Evolutionary conservation across 2,888 invertebrate genomes (phyloP).

Genomic region (Tiphia femorata): DNA sequence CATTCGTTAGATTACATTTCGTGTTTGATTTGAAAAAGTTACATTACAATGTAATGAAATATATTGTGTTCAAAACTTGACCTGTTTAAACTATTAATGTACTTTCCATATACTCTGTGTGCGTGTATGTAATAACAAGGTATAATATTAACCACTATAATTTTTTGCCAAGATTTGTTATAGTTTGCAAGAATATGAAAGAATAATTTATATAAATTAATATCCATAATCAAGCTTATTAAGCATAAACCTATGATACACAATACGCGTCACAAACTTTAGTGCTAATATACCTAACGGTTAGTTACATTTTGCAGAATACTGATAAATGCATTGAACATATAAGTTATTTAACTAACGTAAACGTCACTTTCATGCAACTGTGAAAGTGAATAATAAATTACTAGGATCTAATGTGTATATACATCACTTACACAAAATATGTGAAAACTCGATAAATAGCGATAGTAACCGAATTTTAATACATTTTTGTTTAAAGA

Average conservation of each 20-base stretch:
- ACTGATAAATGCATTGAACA: constrained; percentile 22
- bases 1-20: too few species aligned
- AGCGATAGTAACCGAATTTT: constrained; percentile 10
- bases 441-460: constrained; percentile 27
- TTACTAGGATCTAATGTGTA: constrained; percentile 36
- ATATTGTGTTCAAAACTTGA: not conserved
- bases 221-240: not conserved
- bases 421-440: constrained; percentile 23
- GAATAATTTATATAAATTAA: constrained; percentile 19
- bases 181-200: constrained; percentile 11
- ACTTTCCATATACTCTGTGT: constrained; percentile 21
- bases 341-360: constrained; percentile 30
- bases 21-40: too few species aligned
- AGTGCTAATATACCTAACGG: constrained; percentile 1
- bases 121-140: constrained; percentile 30
- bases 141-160: constrained; percentile 20
- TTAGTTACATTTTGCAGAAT: constrained; percentile 11
- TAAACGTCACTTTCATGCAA: constrained; percentile 33
- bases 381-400: constrained; percentile 35
- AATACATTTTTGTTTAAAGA: not conserved
- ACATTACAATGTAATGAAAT: not conserved
- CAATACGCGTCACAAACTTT: not conserved
- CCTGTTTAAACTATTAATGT: not conserved
- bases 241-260: not conserved
- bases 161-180: constrained; percentile 31